These are phyloP conservation scores for Pipa parva DNA, from an alignment of 2,113 vertebrate species.

Conservation along the genomic window DNA sequence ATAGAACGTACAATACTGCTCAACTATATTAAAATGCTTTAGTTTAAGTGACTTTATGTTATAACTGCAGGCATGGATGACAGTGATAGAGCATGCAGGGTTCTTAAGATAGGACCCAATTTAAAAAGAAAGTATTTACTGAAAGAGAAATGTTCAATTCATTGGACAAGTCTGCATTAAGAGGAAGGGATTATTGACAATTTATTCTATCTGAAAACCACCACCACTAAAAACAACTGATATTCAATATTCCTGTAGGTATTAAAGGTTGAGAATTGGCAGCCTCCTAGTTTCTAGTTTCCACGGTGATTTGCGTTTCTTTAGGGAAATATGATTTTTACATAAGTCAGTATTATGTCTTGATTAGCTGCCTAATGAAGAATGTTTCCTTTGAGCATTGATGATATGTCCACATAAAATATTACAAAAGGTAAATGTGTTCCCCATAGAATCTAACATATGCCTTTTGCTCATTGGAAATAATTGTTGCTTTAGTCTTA, in stretches of 20 bases:
- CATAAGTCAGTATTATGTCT: slow-evolving; percentile 35
- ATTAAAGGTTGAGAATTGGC: slow-evolving; percentile 10
- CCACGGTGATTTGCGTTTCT: slow-evolving; percentile 26
- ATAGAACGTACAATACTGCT: slow-evolving; percentile 43
- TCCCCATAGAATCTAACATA: background rate
- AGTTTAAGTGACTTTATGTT: slow-evolving; percentile 32
- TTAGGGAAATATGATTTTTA: slow-evolving; percentile 33
- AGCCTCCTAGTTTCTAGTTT: slow-evolving; percentile 21
- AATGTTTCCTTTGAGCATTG: slow-evolving; percentile 38
- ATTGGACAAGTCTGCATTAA: too few species aligned
- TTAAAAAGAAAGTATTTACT: too few species aligned
- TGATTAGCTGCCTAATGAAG: slow-evolving; percentile 38
- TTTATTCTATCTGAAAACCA: background rate
- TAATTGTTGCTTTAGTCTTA: background rate
- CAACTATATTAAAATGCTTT: slow-evolving; percentile 32
- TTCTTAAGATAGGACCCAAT: slow-evolving; percentile 44
- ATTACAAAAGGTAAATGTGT: slow-evolving; percentile 13
- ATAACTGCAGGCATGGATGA: slow-evolving; percentile 45
- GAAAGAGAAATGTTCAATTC: too few species aligned
- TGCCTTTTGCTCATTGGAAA: background rate
- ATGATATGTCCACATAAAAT: slow-evolving; percentile 31
- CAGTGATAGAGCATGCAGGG: slow-evolving; percentile 24
- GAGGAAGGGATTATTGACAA: too few species aligned
- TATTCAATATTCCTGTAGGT: slow-evolving; percentile 25
- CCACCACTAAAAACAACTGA: background rate